Evolutionary conservation across 2,113 vertebrate species (phyloP).

Genomic region (Climacteris rufus): DNA sequence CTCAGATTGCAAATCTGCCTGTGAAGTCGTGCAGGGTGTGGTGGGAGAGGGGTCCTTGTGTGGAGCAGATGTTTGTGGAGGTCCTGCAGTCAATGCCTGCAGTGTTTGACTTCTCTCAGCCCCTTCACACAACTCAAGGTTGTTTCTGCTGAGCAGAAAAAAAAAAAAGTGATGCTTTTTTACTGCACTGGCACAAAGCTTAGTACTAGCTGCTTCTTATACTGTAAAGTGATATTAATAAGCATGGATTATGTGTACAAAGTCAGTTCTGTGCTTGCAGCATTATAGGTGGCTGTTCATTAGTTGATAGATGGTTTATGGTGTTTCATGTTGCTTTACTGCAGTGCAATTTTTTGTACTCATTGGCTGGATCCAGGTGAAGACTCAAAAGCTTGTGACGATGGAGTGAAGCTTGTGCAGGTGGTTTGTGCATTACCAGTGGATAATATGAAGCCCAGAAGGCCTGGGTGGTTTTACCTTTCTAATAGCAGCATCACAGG

Average conservation of each 20-base stretch:
- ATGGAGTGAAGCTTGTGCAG: not conserved
- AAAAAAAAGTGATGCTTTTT: not conserved
- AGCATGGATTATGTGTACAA: rapidly evolving
- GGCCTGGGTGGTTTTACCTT: not conserved
- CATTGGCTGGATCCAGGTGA: not conserved
- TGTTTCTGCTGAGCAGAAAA: not conserved
- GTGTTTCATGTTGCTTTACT: not conserved
- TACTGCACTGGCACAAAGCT: not conserved
- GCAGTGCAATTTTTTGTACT: not conserved
- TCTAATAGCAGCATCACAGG: not conserved
- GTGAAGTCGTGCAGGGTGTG: rapidly evolving
- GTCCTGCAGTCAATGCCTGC: not conserved
- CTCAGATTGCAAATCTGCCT: not conserved
- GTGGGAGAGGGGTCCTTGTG: not conserved
- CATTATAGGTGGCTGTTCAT: not conserved
- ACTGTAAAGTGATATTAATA: not conserved
- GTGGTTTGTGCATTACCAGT: not conserved
- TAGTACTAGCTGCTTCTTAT: not conserved
- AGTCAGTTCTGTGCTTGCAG: not conserved
- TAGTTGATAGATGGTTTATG: not conserved
- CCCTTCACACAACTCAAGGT: not conserved
- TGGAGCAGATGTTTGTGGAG: not conserved
- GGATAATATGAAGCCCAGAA: not conserved
- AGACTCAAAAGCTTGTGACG: not conserved
- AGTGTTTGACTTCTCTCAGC: not conserved